Base-by-base conservation (phyloP, 2,113 vertebrate genomes). In the Micronycteris hirsuta region DNA sequence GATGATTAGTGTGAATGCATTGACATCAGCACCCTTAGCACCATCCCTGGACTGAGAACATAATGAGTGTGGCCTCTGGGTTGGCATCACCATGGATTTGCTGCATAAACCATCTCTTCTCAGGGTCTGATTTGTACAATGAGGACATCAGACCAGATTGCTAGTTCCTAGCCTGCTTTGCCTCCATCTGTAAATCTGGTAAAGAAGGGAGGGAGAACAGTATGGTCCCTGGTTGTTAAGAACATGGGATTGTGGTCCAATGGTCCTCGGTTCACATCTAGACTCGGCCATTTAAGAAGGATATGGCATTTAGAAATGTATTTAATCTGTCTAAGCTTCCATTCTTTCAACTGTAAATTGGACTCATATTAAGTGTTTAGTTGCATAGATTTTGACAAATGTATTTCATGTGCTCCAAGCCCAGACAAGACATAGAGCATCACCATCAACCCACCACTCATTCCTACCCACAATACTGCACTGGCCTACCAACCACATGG, bases 401-500 rank as follows among this genome's bases (percentile, higher is more conserved):
- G 1, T 24, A 52, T 73, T 38, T 3, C 33, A 31, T 6, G 6
- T 73, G 86, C 31, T 49, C 20, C n/a, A 58, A 61, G 31, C 33
- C 8, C 28, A 76, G 4, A 71, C 24, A 82, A 91, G 36, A 26
- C 2, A 33, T 9, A 73, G 11, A 86, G 13, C 26, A 41, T 31
- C 36, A 33, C 24, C 24, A 58, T 14, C 11, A 58, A 2, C 7
- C 28, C 14, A 33, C 24, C 2, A 45, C 22, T 58, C 52, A 20
- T 16, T 71, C 24, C 68, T 26, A 36, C 31, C 28, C 17, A 76
- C 54, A 31, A 5, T 4, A 4, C 22, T 9, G 2, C 54, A 6
- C 26, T 52, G n/a, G 24, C 31, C 74, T 2, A 38, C 15, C 13
- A 36, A 5, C 0, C 1, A 26, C 0, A 2, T 12, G n/a, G 19